A percentile compares a stretch with the other conserved stretches of the same genome.
Conservation (phyloP, 1,140 invertebrate species). For the Marisa cornuarietis region DNA sequence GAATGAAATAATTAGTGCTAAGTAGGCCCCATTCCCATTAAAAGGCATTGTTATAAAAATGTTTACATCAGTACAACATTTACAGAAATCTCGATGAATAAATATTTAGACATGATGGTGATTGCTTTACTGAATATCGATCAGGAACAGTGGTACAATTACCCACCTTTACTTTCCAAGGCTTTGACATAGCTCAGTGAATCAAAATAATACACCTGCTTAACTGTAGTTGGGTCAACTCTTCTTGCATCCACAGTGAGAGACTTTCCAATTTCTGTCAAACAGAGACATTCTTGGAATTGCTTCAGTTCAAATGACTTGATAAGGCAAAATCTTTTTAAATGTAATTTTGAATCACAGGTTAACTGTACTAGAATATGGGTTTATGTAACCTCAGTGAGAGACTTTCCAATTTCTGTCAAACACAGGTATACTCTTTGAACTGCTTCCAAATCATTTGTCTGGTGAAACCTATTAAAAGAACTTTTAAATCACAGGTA, state of each 20-base stretch:
- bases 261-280: constrained; percentile 9
- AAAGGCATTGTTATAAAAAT: too few species aligned
- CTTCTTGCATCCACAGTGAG: constrained; percentile 21
- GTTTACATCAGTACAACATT: too few species aligned
- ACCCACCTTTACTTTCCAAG: constrained; percentile 31
- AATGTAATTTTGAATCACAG: background rate
- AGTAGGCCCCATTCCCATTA: too few species aligned
- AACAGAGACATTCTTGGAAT: background rate
- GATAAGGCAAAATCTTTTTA: background rate
- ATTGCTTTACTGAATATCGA: too few species aligned
- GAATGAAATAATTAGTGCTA: too few species aligned
- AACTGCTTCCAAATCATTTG: background rate
- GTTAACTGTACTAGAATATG: too few species aligned
- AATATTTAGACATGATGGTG: too few species aligned
- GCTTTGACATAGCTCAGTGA: constrained; percentile 29
- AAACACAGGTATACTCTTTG: background rate
- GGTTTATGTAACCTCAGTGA: too few species aligned
- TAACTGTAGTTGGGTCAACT: constrained; percentile 32
- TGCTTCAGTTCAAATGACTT: background rate
- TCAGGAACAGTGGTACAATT: background rate
- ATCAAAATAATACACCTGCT: constrained; percentile 39
- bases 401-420: constrained; percentile 8
- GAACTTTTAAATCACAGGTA: background rate
- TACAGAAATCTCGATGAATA: too few species aligned
- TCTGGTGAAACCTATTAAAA: background rate